Evolutionary conservation across 2,797 vertebrate species (phyloP), one percentile per base, ranked within the genome.

Genomic region (Spatula versicolor): DNA sequence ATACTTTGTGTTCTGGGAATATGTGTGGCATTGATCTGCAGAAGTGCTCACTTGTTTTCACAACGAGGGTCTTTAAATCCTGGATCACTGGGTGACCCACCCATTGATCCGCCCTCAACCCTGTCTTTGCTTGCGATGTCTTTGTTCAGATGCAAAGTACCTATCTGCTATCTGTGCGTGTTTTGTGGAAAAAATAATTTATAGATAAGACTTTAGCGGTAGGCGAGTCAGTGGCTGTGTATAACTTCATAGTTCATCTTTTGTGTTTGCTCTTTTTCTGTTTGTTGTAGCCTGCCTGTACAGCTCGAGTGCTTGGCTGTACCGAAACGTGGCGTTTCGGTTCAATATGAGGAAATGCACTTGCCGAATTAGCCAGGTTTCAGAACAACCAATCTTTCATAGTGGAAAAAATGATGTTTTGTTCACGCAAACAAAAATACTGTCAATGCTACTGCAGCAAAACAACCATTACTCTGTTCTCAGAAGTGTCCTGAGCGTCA

Each of bases 381-480:
- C 56, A 84, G 90, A 95, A 93, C 71, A 96, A 90, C 54, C 31
- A 13, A 30, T 83, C 93, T 92, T 95, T 96, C 68, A 63, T 55
- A 46, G 52, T 39, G 75, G 59, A 52, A 64, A 41, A 90, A 84
- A 71, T 43, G 67, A 81, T 86, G 55, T 54, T 93, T 96, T 96
- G 83, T 96, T 95, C 74, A 76, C 28, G 43, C 56, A 66, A 52
- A 31, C 76, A 62, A 60, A 95, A 92, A 64, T 68, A 63, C n/a
- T 92, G 81, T 55, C 79, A 88, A 19, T 18, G 9, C 74, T 63
- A 35, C 50, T 83, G 91, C 71, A 54, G 78, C 22, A 19, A 39
- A 83, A 95, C 81, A 95, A 87, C 15, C 22, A 48, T 72, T 71
- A 35, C 67, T 92, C 45, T 97, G 85, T 96, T 96, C 35, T 79